Base-by-base conservation (phyloP, 2,888 invertebrate species). In the Watsonalla cultraria region DNA sequence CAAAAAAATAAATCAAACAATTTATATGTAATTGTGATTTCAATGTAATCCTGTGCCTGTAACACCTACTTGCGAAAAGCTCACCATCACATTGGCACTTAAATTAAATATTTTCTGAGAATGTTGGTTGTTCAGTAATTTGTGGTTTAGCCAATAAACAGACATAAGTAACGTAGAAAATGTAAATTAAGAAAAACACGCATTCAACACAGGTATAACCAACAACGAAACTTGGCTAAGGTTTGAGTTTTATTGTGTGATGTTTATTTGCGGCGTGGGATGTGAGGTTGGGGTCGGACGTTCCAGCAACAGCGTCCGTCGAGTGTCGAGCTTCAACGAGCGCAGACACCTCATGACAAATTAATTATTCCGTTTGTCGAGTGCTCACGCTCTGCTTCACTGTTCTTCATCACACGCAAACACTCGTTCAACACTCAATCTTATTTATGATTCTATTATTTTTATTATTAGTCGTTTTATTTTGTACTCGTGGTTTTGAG, bases 281-380 rank as follows among this genome's bases (percentile, higher is more conserved):
- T 65, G 61, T 65, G 66, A 66, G 62, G 37, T 37, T 8, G 37
- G 37, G 62, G 37, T 37, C 37, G 37, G 37, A 37, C 37, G 37
- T 42, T 24, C 42, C 42, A 42, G 42, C 11, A 42, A 42, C 11
- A 42, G 42, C 11, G 42, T 42, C 42, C 42, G 42, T 11, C 37
- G 37, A 64, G 59, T 65, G 64, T 67, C 64, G 61, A 54, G 61
- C 57, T 58, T 54, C 71, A 64, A 72, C 68, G 65, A 67, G 64
- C 65, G 60, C 70, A 65, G 76, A 77, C 72, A 75, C 70, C 74
- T 73, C 77, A 70, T 78, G 80, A 78, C 77, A 79, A 74, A 79
- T 82, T 83, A 79, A 83, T 83, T 80, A 83, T 79, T 78, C 78
- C 62, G 71, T 78, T 78, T 78, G 78, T 66, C 62, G 67, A 65